Evolutionary conservation across 64 coral and sea anemone genomes (phyloP).

Genomic region (Pocillopora damicornis): DNA sequence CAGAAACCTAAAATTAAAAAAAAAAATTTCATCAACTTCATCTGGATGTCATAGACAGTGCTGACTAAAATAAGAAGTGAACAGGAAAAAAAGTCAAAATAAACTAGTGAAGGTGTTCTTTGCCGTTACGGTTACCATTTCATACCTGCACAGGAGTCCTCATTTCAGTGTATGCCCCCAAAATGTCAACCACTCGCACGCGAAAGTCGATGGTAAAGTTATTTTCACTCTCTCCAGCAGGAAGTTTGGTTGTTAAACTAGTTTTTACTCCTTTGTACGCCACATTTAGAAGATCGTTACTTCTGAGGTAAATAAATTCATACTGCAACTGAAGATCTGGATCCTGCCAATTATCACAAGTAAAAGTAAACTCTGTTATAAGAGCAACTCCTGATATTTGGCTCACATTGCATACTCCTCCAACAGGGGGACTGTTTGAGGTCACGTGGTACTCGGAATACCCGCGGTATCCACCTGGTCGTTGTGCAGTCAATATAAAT

Average conservation of each 20-base stretch:
- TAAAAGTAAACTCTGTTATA: slow-evolving; percentile 28
- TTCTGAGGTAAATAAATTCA: slow-evolving; percentile 25
- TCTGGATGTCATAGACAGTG: no score
- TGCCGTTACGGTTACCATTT: no score
- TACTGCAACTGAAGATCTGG: slow-evolving; percentile 25
- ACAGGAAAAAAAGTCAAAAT: no score
- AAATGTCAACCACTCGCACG: slow-evolving; percentile 17
- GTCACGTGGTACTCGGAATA: slow-evolving; percentile 17
- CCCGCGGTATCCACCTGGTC: not conserved
- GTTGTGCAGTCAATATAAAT: slow-evolving; percentile 11
- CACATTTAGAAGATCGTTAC: not conserved
- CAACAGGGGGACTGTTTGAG: not conserved
- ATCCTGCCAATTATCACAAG: slow-evolving; percentile 24
- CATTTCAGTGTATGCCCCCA: slow-evolving; percentile 14
- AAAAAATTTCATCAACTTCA: no score
- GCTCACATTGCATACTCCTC: not conserved
- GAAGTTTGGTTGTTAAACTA: not conserved
- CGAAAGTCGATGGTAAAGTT: slow-evolving; percentile 18
- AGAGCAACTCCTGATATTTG: slow-evolving; percentile 12
- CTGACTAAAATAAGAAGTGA: no score
- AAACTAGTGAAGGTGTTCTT: no score
- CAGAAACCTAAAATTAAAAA: not conserved
- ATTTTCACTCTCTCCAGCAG: not conserved
- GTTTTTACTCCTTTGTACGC: not conserved
- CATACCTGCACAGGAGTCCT: slow-evolving; percentile 36